A percentile compares a stretch with the other conserved stretches of the same genome.
phyloP scores from a whole-genome alignment of 2,888 invertebrate species.

The Watsonalla binaria region DNA sequence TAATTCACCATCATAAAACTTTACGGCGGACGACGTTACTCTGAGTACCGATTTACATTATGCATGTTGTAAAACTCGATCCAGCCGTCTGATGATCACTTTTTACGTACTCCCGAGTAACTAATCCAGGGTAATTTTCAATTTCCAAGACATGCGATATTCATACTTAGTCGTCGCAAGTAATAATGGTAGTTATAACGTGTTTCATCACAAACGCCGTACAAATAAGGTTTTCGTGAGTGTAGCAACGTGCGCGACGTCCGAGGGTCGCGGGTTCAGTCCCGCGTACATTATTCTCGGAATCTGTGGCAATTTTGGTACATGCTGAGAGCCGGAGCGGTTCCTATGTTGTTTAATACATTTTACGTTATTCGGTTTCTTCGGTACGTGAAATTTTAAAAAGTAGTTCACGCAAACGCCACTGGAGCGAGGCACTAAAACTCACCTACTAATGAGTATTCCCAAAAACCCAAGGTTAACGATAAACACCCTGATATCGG shows the following conservation, averaged over 20 bases:
- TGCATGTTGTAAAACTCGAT: conserved; percentile 15
- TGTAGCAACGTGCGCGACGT: conserved; percentile 29
- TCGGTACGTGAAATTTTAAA: conserved; percentile 1
- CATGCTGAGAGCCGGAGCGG: conserved; percentile 13
- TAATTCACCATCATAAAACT: conserved; percentile 17
- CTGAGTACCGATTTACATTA: conserved; percentile 3
- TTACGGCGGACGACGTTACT: conserved; percentile 8
- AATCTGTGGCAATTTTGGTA: conserved; percentile 34
- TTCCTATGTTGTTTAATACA: conserved; percentile 12
- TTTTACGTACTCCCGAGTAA: conserved; percentile 7
- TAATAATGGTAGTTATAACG: conserved; percentile 14
- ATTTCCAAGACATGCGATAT: conserved; percentile 16
- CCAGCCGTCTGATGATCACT: conserved; percentile 5
- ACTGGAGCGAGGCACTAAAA: no score
- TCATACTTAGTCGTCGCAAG: conserved; percentile 30
- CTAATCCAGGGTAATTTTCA: conserved; percentile 10
- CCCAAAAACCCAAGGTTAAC: no score
- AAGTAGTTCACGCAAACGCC: not conserved
- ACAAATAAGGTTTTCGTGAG: conserved; percentile 55
- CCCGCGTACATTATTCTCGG: conserved; percentile 35
- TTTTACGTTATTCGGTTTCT: conserved; percentile 13
- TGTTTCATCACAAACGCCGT: conserved; percentile 33
- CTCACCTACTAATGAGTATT: no score
- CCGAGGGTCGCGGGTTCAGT: conserved; percentile 48
- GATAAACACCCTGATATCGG: not conserved